Evolutionary conservation across 2,888 invertebrate species (phyloP).

Genomic region (Polylopha cassiicola): DNA sequence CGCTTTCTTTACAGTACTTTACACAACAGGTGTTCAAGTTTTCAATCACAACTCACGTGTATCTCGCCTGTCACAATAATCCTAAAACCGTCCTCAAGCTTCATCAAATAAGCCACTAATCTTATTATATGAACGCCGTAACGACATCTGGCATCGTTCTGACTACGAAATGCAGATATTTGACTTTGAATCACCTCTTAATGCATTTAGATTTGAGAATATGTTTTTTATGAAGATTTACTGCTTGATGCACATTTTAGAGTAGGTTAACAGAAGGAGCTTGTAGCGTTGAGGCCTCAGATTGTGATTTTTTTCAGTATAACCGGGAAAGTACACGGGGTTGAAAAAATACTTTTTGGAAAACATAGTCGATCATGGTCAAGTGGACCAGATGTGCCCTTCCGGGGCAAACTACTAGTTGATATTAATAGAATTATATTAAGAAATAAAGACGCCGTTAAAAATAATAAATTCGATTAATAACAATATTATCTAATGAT

Average conservation of each 20-base stretch:
- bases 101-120: slow-evolving; percentile 23
- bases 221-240: slow-evolving; percentile 27
- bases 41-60: slow-evolving; percentile 1
- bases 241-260: slow-evolving; percentile 2
- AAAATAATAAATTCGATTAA: too few relatives aligned
- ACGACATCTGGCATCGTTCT: slow-evolving; percentile 39
- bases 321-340: too few relatives aligned
- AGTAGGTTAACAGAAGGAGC: slow-evolving; percentile 23
- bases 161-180: slow-evolving; percentile 39
- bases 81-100: neutral
- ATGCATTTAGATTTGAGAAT: slow-evolving; percentile 31
- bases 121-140: slow-evolving; percentile 31
- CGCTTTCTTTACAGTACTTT: slow-evolving; percentile 1
- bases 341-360: too few relatives aligned
- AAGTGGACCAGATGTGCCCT: too few relatives aligned
- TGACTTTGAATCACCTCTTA: slow-evolving; percentile 27
- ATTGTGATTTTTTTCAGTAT: neutral
- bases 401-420: too few relatives aligned
- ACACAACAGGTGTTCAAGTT: slow-evolving; percentile 2
- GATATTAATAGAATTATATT: too few relatives aligned
- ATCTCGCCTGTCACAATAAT: neutral
- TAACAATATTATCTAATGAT: too few relatives aligned
- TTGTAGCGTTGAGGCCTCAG: slow-evolving; percentile 14
- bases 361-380: too few relatives aligned
- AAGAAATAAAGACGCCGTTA: too few relatives aligned